Percentiles rank a stretch among this genome's conserved stretches.
Evolutionary conservation across 2,888 invertebrate species (phyloP).

Genomic region (Scaptomyza tumidula): DNA sequence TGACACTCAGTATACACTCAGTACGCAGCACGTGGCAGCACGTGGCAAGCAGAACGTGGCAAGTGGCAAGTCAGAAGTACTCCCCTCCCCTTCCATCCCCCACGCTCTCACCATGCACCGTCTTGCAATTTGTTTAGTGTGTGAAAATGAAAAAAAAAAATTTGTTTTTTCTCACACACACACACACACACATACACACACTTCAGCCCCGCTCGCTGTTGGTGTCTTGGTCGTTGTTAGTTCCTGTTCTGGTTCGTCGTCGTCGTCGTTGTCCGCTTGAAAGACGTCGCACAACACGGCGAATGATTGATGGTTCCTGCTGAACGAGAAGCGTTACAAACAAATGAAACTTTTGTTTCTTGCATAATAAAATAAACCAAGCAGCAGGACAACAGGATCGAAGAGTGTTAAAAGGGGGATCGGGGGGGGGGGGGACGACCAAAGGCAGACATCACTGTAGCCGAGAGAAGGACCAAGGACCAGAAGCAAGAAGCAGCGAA

Average conservation of each 20-base stretch:
- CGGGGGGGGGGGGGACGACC: no score
- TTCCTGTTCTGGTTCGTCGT: background rate
- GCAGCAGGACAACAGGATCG: conserved; percentile 12
- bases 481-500: conserved; percentile 3
- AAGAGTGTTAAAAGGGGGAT: no score
- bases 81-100: background rate
- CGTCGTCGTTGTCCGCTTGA: conserved; percentile 35
- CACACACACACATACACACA: conserved; percentile 1
- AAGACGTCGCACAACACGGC: conserved; percentile 73
- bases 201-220: background rate
- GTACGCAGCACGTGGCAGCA: conserved; percentile 30
- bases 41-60: conserved; percentile 36
- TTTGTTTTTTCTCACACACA: conserved; percentile 47
- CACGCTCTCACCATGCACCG: conserved; percentile 12
- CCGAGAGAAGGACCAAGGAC: background rate
- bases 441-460: background rate
- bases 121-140: conserved; percentile 78
- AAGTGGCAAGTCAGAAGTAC: conserved; percentile 39
- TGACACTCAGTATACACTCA: conserved; percentile 28
- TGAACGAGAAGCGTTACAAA: conserved; percentile 72
- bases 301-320: conserved; percentile 77
- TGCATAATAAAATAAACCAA: conserved; percentile 72
- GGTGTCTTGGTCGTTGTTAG: conserved; percentile 14
- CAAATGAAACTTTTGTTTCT: conserved; percentile 81
- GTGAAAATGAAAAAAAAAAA: conserved; percentile 73